Evolutionary conservation across 2,113 vertebrate species (phyloP).

Genomic region (Lycaon pictus): DNA sequence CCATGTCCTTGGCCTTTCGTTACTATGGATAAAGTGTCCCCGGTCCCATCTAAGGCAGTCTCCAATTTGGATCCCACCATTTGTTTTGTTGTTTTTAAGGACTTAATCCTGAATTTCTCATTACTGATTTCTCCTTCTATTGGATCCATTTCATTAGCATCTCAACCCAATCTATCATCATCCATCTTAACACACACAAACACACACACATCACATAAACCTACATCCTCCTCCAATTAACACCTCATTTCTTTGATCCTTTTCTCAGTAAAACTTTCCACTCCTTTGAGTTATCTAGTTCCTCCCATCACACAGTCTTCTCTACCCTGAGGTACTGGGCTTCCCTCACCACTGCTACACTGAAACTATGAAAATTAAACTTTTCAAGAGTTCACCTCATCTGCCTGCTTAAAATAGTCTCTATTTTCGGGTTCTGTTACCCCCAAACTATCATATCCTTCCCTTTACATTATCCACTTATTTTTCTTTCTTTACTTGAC

Average conservation of each 20-base stretch:
- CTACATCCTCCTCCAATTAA: not conserved
- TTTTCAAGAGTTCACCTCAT: not conserved
- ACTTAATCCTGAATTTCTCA: not conserved
- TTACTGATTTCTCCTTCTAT: not conserved
- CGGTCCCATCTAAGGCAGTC: not conserved
- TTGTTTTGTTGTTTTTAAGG: not conserved
- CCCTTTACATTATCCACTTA: not conserved
- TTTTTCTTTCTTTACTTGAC: not conserved
- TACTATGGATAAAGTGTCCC: not conserved
- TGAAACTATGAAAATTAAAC: not conserved
- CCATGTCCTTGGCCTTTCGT: not conserved
- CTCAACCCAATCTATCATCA: not conserved
- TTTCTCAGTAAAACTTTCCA: not conserved
- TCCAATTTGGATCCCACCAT: not conserved
- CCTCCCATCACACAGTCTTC: not conserved
- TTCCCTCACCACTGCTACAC: not conserved
- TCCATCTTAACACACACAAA: not conserved
- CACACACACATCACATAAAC: not conserved
- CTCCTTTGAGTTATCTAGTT: not conserved
- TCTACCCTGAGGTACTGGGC: not conserved
- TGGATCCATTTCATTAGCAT: not conserved
- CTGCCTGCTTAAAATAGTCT: not conserved
- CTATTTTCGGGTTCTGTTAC: not conserved
- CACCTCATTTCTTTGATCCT: not conserved
- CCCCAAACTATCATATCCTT: not conserved